Base-by-base conservation (phyloP, 2,797 vertebrate species). In the Leptodactylus fallax region DNA sequence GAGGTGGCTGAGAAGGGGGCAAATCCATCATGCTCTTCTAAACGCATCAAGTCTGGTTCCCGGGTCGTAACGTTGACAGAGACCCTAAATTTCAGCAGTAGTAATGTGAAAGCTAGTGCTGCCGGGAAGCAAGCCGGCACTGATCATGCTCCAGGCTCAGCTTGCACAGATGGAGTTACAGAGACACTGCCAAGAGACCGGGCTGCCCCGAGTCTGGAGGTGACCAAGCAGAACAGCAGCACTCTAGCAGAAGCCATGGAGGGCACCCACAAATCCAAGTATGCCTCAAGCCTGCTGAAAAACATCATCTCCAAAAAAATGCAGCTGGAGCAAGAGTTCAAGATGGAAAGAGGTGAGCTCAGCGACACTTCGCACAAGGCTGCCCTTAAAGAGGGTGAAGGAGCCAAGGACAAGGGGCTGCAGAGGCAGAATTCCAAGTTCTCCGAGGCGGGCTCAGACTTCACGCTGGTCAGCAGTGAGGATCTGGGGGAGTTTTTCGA, bases 221-320 rank as follows among this genome's bases (percentile, higher is more conserved):
- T 90, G 90, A 91, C 91, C 65, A 93, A 85, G 85, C 91, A 91
- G 21, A 87, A 90, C 36, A 85, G 90, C 45, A 60, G 91, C 25
- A 93, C 91, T 27, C 16, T 90, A 1, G 91, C 88, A 13, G 65
- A 92, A 79, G 87, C 83, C 6, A 96, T 93, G 4, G 96, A 92
- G 3, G 90, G 95, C 47, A 95, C 96, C 90, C 97, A 96, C 85
- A 97, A 97, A 90, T 97, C 97, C 3, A 95, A 94, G 82, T 97
- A 97, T 84, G 98, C 98, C 0, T 99, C 98, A 3, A 99, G 97
- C 82, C 95, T 99, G 23, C 94, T 99, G 85, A 96, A 98, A 94
- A 99, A 98, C 53, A 96, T 99, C 0, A 98, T 99, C 92, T 99
- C 97, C 88, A 99, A 99, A 94, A 99, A 98, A 92, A 99, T 99